Evolutionary conservation across 2,113 vertebrate species (phyloP).

Genomic region (Siniperca chuatsi): DNA sequence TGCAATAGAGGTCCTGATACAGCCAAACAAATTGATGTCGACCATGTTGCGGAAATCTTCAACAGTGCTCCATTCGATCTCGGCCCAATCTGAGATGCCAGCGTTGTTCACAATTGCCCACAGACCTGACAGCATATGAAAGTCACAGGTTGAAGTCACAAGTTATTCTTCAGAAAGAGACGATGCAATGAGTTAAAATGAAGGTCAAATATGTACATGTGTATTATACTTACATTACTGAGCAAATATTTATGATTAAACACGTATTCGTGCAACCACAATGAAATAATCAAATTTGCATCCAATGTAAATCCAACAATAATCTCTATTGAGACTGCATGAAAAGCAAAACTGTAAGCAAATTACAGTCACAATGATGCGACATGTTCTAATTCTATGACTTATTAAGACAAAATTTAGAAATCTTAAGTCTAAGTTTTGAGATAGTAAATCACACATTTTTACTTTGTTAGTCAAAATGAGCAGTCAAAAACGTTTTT

Average conservation of each 20-base stretch:
- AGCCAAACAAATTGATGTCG: conserved; percentile 85
- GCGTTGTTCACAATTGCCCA: conserved; percentile 82
- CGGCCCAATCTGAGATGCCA: conserved; percentile 81
- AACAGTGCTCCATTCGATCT: conserved; percentile 85
- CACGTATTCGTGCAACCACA: background rate
- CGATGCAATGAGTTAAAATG: too few species aligned
- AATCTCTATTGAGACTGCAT: background rate
- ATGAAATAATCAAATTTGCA: background rate
- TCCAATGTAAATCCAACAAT: background rate
- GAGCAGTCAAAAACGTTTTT: background rate
- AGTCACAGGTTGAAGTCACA: background rate
- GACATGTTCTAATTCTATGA: too few species aligned
- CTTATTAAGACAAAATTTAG: too few species aligned
- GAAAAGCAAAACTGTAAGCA: too few species aligned
- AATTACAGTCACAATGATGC: background rate
- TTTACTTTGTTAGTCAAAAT: background rate
- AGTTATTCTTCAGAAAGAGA: background rate
- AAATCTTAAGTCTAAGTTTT: too few species aligned
- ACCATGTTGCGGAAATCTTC: conserved; percentile 80
- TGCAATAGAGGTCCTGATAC: conserved; percentile 83
- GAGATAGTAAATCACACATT: too few species aligned
- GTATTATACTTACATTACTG: too few species aligned
- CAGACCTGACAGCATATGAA: conserved; percentile 55
- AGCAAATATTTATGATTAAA: too few species aligned
- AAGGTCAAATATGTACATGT: too few species aligned